Base-by-base conservation (phyloP, 2,888 invertebrate species). In the Pogonocherus hispidulus region DNA sequence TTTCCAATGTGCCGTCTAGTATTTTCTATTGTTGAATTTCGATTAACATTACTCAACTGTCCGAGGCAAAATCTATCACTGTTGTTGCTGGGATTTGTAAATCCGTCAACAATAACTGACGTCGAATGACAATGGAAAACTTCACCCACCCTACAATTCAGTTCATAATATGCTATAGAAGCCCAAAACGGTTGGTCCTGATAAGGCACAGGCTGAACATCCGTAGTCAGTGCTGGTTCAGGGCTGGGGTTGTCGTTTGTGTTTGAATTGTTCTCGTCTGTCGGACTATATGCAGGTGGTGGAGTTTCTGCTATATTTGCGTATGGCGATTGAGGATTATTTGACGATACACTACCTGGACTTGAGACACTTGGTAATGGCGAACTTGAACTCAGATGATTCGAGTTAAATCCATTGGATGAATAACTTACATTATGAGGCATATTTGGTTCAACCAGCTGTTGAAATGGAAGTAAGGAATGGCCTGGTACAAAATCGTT, bases 11-110 rank as follows among this genome's bases (percentile, higher is more conserved):
- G 99, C 78, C 98, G 90, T 79, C 99, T 91, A 14, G 99, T 99
- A 83, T 98, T 99, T 86, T 99, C 99, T 80, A 99, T 98, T 9
- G 98, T 98, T 11, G 97, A 96, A 86, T 99, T 99, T 70, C 99
- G 90, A 87, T 99, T 99, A 54, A 99, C 99, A 84, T 99, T 99
- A 72, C 98, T 98, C 74, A 99, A 88, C 81, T 98, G 95, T 0
- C 99, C 99, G 49, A 99, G 90, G 82, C 99, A 99, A 86, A 99
- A 99, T 59, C 99, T 90, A 84, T 97, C 97, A 67, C 95, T 93
- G 85, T 98, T 96, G 84, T 97, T 96, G 76, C 96, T 96, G 0
- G 99, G 99, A 87, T 99, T 98, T 67, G 99, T 99, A 84, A 98
- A 99, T 8, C 99, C 99, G 85, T 99, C 99, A 0, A 99, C 97